Conservation (phyloP, 2,888 invertebrate genomes). For the Drosophila algonquin region DNA sequence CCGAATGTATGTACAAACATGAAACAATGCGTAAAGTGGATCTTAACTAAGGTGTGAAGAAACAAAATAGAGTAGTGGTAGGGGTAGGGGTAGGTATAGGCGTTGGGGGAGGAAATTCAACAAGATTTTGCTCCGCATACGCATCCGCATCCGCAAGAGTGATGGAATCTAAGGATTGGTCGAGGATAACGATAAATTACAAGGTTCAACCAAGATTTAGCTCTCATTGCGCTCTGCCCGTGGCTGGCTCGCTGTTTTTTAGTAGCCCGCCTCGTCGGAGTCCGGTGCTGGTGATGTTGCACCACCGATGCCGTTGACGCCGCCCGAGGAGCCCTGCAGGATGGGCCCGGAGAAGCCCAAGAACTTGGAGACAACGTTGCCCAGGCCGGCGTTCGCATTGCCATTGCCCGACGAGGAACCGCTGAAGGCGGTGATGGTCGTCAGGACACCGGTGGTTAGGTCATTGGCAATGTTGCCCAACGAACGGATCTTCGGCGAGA, state of each 20-base stretch:
- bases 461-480: constrained; percentile 88
- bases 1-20: constrained; percentile 74
- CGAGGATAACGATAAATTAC: constrained; percentile 37
- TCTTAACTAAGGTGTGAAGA: constrained; percentile 61
- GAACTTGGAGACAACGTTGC: constrained; percentile 83
- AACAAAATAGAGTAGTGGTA: constrained; percentile 23
- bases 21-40: constrained; percentile 55
- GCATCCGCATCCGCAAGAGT: neutral
- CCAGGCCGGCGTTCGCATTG: constrained; percentile 81
- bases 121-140: neutral
- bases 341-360: constrained; percentile 83
- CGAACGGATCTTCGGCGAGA: constrained; percentile 89
- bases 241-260: constrained; percentile 40
- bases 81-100: neutral
- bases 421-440: constrained; percentile 85
- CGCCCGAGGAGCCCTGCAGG: constrained; percentile 83
- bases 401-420: constrained; percentile 84
- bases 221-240: constrained; percentile 15
- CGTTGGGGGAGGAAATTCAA: neutral
- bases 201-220: neutral
- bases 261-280: constrained; percentile 83
- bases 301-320: constrained; percentile 67
- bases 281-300: constrained; percentile 80
- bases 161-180: constrained; percentile 13
- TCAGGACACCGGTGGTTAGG: constrained; percentile 85